A percentile compares a stretch with the other conserved stretches of the same genome.
phyloP scores from a whole-genome alignment of 64 coral and sea anemone genomes.

The Pocillopora verrucosa region DNA sequence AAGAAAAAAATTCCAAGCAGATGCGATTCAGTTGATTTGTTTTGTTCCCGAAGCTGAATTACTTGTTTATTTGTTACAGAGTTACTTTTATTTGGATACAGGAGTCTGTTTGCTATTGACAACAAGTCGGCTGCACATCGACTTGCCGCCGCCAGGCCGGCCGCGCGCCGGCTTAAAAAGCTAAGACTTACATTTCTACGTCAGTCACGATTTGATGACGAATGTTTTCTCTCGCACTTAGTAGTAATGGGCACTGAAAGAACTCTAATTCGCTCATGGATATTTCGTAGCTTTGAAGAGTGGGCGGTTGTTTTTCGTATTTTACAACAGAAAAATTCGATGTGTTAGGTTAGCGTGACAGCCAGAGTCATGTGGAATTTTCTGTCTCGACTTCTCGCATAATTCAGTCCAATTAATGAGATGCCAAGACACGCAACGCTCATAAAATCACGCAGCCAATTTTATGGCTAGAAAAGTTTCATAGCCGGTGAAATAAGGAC shows the following conservation, averaged over 20 bases:
- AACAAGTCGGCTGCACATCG: background rate
- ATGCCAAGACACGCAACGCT: slow-evolving; percentile 5
- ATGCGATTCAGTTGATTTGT: background rate
- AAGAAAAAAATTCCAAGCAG: background rate
- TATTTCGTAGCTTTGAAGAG: background rate
- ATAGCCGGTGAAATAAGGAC: background rate
- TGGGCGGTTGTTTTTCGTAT: background rate
- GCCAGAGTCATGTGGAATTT: slow-evolving; percentile 10
- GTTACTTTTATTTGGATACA: slow-evolving; percentile 42
- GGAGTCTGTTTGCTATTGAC: slow-evolving; percentile 23
- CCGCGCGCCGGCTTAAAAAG: background rate
- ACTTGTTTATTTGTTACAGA: slow-evolving; percentile 45
- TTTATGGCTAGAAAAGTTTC: slow-evolving; percentile 7
- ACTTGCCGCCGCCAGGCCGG: background rate
- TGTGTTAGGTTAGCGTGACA: slow-evolving; percentile 7
- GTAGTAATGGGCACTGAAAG: background rate
- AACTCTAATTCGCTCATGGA: background rate
- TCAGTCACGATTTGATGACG: background rate
- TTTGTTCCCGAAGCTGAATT: slow-evolving; percentile 28
- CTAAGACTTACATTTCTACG: background rate
- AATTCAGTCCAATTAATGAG: slow-evolving; percentile 12
- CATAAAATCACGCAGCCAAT: background rate
- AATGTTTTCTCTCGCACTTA: background rate
- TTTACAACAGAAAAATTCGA: background rate
- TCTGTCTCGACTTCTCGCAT: slow-evolving; percentile 17